Base-by-base conservation (phyloP, 2,113 vertebrate species). In the Oenanthe oenanthe region DNA sequence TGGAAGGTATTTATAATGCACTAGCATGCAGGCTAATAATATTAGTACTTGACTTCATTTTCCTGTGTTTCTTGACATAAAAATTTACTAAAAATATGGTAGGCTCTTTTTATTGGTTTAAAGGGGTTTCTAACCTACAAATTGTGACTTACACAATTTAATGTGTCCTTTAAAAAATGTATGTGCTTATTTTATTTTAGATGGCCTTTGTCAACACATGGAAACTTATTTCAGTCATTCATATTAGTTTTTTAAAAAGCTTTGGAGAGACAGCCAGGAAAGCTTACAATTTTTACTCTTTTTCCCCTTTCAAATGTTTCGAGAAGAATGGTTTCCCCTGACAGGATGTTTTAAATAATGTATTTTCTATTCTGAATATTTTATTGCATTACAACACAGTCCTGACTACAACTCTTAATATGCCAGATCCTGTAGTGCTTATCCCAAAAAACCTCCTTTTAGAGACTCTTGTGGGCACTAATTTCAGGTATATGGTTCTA, bases 161-260 rank as follows among this genome's bases (percentile, higher is more conserved):
- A 73, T 83, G 13, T 63, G 34, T 92, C 50, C 7, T 36, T 83
- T 84, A 87, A 94, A 95, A 97, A 91, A 65, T 36, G 5, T 32
- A 61, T 97, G 97, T 97, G 97, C 96, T 98, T 97, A 47, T 96
- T 93, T 65, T 47, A 65, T 67, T 34, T 90, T 38, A 36, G n/a
- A 83, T 57, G 63, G 29, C 68, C 74, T 89, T 94, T 72, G 43
- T 67, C 71, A 70, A 65, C 50, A 47, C 15, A 40, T 60, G 65
- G 57, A 84, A 56, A 80, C 18, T 17, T 50, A 77, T 10, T 79
- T 83, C 48, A 67, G 3, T 53, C n/a, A 50, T 61, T 91, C 7
- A 14, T 48, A 17, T 3, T 57, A 7, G 2, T 56, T 84, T 92
- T 89, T 47, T 3, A 18, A 56, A 73, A 73, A 70, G 25, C 9